These are phyloP conservation scores for Platysternon megacephalum DNA, from an alignment of 2,113 vertebrate genomes.

Conservation along the genomic window DNA sequence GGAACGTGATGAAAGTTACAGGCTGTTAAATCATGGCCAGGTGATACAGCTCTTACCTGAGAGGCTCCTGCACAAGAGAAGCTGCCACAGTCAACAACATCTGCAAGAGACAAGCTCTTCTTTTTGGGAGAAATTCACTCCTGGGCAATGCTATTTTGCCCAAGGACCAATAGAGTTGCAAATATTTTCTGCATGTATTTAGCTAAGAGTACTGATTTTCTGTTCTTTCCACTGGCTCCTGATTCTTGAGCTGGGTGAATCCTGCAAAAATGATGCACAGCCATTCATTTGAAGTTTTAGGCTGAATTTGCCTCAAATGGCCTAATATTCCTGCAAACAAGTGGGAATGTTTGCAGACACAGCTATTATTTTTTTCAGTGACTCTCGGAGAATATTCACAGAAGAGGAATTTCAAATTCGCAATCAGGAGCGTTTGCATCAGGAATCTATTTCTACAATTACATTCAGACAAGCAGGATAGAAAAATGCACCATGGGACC, in stretches of 20 bases:
- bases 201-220: not conserved
- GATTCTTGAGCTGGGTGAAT: not conserved
- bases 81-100: not conserved
- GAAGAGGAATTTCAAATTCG: not conserved
- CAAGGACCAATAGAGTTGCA: rapidly evolving
- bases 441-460: conserved; percentile 27
- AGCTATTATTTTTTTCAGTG: conserved; percentile 17
- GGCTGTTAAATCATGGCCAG: not conserved
- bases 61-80: not conserved
- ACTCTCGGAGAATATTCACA: conserved; percentile 55
- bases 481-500: conserved; percentile 17
- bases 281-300: not conserved
- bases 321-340: conserved; percentile 13
- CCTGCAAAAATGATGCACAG: not conserved
- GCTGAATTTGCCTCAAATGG: conserved; percentile 6
- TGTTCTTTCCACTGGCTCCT: conserved; percentile 12
- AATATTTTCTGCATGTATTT: not conserved
- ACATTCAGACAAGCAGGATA: not conserved
- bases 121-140: not conserved
- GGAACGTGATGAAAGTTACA: not conserved
- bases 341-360: conserved; percentile 25
- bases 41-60: rapidly evolving
- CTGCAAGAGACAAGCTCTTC: not conserved
- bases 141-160: not conserved
- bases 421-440: conserved; percentile 23